Evolutionary conservation across 92 coral and sea anemone genomes (phyloP), one percentile per base, ranked within the genome.

Genomic region (Heliopora coerulea): DNA sequence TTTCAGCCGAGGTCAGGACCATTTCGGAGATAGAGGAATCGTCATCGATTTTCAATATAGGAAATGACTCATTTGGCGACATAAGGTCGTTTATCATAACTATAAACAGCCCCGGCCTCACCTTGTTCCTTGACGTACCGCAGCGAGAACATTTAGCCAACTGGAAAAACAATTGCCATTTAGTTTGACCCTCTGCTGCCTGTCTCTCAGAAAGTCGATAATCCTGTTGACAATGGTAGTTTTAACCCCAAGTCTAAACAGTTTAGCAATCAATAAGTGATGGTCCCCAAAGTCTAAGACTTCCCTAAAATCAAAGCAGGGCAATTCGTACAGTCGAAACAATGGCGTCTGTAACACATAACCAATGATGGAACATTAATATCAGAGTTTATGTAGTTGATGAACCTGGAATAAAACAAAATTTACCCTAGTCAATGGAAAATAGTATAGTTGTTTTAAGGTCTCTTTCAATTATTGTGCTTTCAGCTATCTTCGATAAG

Each of bases 231-330:
- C 49, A 4, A 37, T 11, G 42, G 6, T 44, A 37, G 86, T 68
- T 54, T 83, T 68, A 9, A 78, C 74, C n/a, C 83, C 79, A 40
- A 78, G 83, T 34, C 67, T 39, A 41, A 54, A 46, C 0, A 83
- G 78, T 52, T 79, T 59, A 84, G n/a, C n/a, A n/a, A n/a, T n/a
- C n/a, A n/a, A n/a, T n/a, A n/a, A n/a, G n/a, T n/a, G n/a, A n/a
- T n/a, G n/a, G n/a, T n/a, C 88, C 8, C 79, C 84, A 21, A 79
- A 68, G 44, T 84, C 81, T 60, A 84, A 84, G 30, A 84, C 84
- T 73, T 81, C 63, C 41, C 75, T 28, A 12, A 54, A 46, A 57
- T 20, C 49, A 63, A 13, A 80, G 24, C 8, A 59, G 49, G 52
- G 73, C 74, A 65, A 67, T 54, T 39, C 82, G 73, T 15, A 74